Evolutionary conservation across 2,888 invertebrate species (phyloP).

Genomic region (Aporophyla nigra): DNA sequence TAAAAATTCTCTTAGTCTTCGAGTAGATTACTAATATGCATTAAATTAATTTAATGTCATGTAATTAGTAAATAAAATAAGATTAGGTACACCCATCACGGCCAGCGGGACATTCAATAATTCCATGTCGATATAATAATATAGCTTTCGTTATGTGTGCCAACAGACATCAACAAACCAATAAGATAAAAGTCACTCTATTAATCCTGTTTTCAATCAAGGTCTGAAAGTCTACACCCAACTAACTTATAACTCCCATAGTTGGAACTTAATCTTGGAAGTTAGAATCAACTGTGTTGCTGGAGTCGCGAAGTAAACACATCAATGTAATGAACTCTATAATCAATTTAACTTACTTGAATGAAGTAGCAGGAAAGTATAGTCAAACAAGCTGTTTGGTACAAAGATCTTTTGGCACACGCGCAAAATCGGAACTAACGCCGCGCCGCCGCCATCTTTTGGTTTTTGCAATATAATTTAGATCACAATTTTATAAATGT

Average conservation of each 20-base stretch:
- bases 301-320: constrained; percentile 75
- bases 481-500: not conserved
- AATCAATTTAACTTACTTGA: constrained; percentile 61
- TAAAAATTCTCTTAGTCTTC: not conserved
- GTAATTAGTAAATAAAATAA: too few relatives aligned
- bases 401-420: not conserved
- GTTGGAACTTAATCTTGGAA: constrained; percentile 33
- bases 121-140: not conserved
- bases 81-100: too few relatives aligned
- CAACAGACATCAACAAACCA: not conserved
- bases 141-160: not conserved
- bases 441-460: not conserved
- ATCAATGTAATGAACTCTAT: constrained; percentile 77
- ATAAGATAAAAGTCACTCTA: not conserved
- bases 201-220: constrained; percentile 28
- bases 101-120: not conserved
- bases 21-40: not conserved
- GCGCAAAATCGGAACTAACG: not conserved
- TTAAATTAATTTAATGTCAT: not conserved
- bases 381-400: not conserved
- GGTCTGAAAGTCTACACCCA: constrained; percentile 12
- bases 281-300: constrained; percentile 57
- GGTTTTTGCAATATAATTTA: not conserved
- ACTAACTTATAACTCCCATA: constrained; percentile 27
- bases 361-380: not conserved